Conservation (phyloP, 1,140 invertebrate species). For the Tetramorium alpestre region DNA sequence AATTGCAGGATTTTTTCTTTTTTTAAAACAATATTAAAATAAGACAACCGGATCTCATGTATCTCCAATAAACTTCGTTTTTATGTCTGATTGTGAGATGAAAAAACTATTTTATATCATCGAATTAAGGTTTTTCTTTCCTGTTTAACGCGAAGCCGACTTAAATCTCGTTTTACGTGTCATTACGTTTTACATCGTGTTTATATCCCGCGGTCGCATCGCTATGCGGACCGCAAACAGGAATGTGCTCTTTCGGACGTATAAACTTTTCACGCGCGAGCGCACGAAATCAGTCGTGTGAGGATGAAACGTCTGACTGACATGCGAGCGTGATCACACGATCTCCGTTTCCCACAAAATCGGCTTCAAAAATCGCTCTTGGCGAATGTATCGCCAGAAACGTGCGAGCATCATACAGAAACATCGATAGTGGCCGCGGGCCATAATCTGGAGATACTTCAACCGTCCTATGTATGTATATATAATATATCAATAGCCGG, state of each 20-base stretch:
- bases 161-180: slow-evolving; percentile 34
- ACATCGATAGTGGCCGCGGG: background rate
- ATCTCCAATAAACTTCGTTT: background rate
- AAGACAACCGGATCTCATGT: background rate
- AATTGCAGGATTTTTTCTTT: background rate
- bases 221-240: background rate
- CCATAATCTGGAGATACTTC: background rate
- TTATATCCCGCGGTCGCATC: background rate
- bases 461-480: background rate
- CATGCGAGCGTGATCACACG: background rate
- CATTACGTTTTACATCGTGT: slow-evolving; percentile 30
- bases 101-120: background rate
- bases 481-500: background rate
- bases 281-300: slow-evolving; percentile 18
- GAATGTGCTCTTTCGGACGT: background rate
- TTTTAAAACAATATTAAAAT: background rate
- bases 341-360: background rate
- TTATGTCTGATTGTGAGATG: background rate
- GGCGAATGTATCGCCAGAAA: background rate
- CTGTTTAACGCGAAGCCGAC: background rate
- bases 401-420: background rate
- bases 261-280: slow-evolving; percentile 18
- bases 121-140: background rate
- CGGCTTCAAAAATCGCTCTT: background rate
- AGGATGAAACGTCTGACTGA: slow-evolving; percentile 34